Evolutionary conservation across 2,888 invertebrate species (phyloP), one percentile per base, ranked within the genome.

Genomic region (Dioctria rufipes): DNA sequence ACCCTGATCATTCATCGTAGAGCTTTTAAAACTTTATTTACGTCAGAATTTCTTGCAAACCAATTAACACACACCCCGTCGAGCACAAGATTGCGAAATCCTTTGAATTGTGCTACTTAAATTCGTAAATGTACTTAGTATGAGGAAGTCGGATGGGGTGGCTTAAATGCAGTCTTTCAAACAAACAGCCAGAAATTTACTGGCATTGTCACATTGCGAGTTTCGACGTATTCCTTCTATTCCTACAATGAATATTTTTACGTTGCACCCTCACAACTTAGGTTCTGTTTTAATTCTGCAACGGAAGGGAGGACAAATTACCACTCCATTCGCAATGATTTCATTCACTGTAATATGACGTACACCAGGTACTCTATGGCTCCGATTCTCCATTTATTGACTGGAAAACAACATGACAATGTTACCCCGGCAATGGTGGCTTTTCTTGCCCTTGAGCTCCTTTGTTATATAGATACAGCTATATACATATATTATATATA

Each of bases 81-180:
- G 46, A 67, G 67, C 67, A 67, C 43, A 67, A 67, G 67, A 67
- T 67, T 67, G 67, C 67, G 43, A 67, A 46, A 67, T 25, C 67
- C 46, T 67, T 67, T 67, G 67, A 67, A 67, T 42, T 46, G 67
- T 67, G 67, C 67, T 46, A 67, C 67, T 67, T 67, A 67, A 46
- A 66, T 11, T 11, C 49, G 46, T 46, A 6, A 2, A 46, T 8
- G 8, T 46, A 8, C 2, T 8, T 8, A 25, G 25, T 25, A 46
- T 46, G 46, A 8, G 8, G 46, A 8, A 5, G 46, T 6, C 2
- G 46, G 46, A 1, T 5, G 46, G 5, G 46, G 2, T 46, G 46
- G 46, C 5, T 46, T 6, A 8, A 46, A 46, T 46, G 46, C 46
- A 46, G 46, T 46, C 5, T 46, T 25, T 5, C 46, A 46, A 46